Evolutionary conservation across 1,140 invertebrate species (phyloP).

Genomic region (Cydia strobilella): DNA sequence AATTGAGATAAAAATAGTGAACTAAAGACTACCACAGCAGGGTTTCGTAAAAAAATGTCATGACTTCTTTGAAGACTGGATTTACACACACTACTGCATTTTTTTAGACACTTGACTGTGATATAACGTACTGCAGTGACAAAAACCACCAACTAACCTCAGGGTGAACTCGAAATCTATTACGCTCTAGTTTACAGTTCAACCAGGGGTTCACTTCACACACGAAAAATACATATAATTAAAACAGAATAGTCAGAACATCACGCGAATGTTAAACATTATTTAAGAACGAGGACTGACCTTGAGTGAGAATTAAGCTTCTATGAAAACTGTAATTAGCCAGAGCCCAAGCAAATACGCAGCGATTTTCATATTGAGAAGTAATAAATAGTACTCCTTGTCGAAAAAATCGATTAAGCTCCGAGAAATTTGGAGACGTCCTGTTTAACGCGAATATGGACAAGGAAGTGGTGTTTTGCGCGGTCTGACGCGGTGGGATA

Average conservation of each 20-base stretch:
- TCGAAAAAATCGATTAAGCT: constrained; percentile 60
- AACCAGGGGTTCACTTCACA: background rate
- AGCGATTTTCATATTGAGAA: background rate
- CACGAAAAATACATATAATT: background rate
- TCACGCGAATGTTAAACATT: background rate
- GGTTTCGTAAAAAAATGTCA: background rate
- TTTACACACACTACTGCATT: background rate
- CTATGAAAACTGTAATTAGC: background rate
- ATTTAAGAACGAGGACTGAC: constrained; percentile 12
- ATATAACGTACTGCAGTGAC: background rate
- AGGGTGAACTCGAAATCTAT: background rate
- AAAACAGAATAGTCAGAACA: background rate
- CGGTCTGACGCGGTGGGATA: constrained; percentile 38
- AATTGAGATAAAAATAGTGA: no score
- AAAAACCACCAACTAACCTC: background rate
- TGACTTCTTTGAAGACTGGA: background rate
- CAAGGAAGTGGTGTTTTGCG: constrained; percentile 49
- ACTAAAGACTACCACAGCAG: no score
- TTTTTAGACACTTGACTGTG: constrained; percentile 6
- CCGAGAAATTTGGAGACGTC: constrained; percentile 29
- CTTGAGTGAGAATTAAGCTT: constrained; percentile 16
- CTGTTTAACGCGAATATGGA: constrained; percentile 42
- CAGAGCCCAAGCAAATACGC: constrained; percentile 15
- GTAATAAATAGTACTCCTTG: constrained; percentile 38
- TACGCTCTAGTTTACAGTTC: background rate